phyloP scores from a whole-genome alignment of 2,797 vertebrate genomes.

The Cirrhinus molitorella region DNA sequence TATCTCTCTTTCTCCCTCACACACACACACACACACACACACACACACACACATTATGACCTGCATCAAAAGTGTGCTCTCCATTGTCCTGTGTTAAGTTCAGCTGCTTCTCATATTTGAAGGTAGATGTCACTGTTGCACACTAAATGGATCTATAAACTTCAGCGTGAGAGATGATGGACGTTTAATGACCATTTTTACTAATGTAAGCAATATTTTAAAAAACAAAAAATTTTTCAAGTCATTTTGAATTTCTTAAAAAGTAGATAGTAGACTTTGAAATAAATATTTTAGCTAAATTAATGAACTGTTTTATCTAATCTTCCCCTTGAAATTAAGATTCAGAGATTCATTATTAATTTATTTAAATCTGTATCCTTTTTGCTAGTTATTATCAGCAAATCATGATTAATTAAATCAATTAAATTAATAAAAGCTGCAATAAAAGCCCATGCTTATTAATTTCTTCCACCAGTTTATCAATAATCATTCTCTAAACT shows the following conservation, averaged over 20 bases:
- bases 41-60: constrained; percentile 23
- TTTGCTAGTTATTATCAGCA: constrained; percentile 3
- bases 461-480: background rate
- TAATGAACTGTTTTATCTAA: constrained; percentile 13
- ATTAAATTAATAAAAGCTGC: background rate
- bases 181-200: too few species aligned
- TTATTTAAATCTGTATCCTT: constrained; percentile 12
- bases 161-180: background rate
- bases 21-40: constrained; percentile 11
- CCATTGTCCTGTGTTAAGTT: constrained; percentile 28
- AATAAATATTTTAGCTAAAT: background rate
- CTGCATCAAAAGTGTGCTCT: constrained; percentile 34
- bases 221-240: background rate
- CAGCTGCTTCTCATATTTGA: constrained; percentile 49
- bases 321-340: constrained; percentile 7
- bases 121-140: constrained; percentile 85
- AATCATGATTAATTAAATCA: constrained; percentile 33
- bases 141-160: constrained; percentile 67
- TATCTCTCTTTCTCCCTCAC: background rate
- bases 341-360: background rate
- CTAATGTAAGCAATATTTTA: background rate
- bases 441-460: background rate
- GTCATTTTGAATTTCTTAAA: background rate
- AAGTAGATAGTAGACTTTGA: background rate
- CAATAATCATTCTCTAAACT: background rate